phyloP scores from a whole-genome alignment of 1,140 invertebrate species.

The Grapholita molesta region DNA sequence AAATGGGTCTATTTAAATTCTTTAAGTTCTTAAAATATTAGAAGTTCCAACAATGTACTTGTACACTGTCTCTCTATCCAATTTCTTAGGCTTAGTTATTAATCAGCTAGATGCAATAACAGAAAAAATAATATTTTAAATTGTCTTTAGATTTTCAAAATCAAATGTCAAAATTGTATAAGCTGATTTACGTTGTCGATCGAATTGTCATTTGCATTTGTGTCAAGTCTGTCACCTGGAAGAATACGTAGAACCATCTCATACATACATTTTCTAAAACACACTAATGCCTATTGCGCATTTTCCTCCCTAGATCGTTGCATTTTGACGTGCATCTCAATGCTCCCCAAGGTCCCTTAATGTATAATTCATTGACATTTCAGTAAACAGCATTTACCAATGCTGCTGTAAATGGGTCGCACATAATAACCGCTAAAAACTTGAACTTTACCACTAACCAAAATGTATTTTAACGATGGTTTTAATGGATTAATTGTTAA shows the following conservation, averaged over 20 bases:
- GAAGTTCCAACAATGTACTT: too few species aligned
- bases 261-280: background rate
- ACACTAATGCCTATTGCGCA: background rate
- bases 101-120: too few species aligned
- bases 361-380: constrained; percentile 9
- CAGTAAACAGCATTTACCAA: constrained; percentile 13
- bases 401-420: background rate
- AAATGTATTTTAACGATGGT: too few species aligned
- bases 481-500: too few species aligned
- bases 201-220: background rate
- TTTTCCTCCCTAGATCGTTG: background rate
- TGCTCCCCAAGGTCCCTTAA: background rate
- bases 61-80: too few species aligned
- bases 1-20: too few species aligned
- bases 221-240: background rate
- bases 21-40: too few species aligned
- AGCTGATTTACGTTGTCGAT: background rate
- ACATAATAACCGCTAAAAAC: background rate
- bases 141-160: background rate
- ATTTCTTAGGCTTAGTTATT: too few species aligned
- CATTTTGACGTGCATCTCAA: constrained; percentile 9
- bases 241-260: background rate
- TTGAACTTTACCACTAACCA: background rate
- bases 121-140: too few species aligned
- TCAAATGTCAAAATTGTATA: background rate